Evolutionary conservation across 1,140 invertebrate genomes (phyloP), one percentile per base, ranked within the genome.

Genomic region (Gonatopus flavifemur): DNA sequence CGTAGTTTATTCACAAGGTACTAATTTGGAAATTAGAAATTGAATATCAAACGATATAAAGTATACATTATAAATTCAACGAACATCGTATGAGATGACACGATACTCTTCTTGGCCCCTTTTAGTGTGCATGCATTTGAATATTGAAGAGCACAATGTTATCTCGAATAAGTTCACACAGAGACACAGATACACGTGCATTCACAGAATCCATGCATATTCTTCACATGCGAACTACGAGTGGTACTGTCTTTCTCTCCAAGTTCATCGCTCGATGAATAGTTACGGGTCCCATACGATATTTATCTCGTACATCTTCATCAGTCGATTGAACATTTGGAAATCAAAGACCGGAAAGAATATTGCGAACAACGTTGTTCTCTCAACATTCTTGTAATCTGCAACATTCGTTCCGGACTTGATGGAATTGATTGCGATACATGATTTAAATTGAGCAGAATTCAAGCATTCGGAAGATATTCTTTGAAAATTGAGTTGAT

Each of bases 241-340:
- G n/a, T n/a, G n/a, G n/a, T 16, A 36, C 51, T 25, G 49, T 32
- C 22, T 47, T 43, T 36, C 38, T 21, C 2, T 13, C 47, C 31
- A 55, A 49, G 54, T 56, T 52, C 52, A 42, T 45, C 39, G 58
- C 54, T 54, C 54, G 42, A 30, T 48, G 49, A 53, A 60, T 33
- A 38, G 25, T 32, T 13, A 28, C 50, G 28, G 40, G 50, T 42
- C 47, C 49, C 49, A 5, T 9, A 5, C 9, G 6, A 36, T 35
- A 20, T 51, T 42, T 49, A 51, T 57, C 40, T 62, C 50, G 46
- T 32, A 38, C 38, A 37, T n/a, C n/a, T 42, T 46, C 54, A 38
- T 12, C 53, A 41, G 54, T 51, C 59, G 50, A 50, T 50, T 54
- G 46, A 54, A 49, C 49, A 24, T 32, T 57, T 25, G 45, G 38